Conservation (phyloP, 1,140 invertebrate genomes). For the Pseudomyrmex pallidus region DNA sequence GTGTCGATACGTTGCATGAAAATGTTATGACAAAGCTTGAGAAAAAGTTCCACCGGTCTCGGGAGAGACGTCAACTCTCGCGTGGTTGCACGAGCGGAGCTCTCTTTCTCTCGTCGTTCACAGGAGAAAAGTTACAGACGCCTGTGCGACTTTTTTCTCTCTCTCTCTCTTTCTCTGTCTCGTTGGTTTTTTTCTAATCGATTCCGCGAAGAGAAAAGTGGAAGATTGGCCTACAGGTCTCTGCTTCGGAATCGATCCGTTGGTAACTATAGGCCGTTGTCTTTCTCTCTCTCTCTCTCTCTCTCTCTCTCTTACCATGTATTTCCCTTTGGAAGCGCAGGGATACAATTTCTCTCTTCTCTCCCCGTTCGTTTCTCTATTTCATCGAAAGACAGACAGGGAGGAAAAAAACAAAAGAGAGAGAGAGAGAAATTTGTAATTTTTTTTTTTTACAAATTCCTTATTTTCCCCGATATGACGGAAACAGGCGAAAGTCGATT, state of each 20-base stretch:
- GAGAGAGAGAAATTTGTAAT: constrained; percentile 13
- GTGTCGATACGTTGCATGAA: constrained; percentile 16
- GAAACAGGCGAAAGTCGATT: background rate
- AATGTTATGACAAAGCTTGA: constrained; percentile 31
- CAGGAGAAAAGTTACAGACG: constrained; percentile 8
- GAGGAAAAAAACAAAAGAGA: background rate
- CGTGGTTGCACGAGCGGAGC: background rate
- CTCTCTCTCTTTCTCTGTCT: constrained; percentile 4
- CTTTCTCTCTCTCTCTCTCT: background rate
- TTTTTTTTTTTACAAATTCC: background rate
- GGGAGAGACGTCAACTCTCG: background rate
- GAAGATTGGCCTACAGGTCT: constrained; percentile 67
- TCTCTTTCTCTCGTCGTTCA: background rate
- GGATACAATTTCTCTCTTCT: background rate
- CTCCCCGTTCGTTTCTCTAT: background rate
- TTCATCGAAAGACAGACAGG: background rate
- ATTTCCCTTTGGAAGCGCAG: constrained; percentile 42
- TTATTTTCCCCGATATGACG: background rate
- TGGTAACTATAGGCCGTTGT: constrained; percentile 33
- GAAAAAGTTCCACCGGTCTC: constrained; percentile 5
- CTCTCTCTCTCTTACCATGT: background rate
- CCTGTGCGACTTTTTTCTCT: constrained; percentile 27
- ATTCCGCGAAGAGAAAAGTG: constrained; percentile 76
- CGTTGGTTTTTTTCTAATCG: constrained; percentile 53
- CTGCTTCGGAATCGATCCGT: constrained; percentile 42